A percentile compares a stretch with the other conserved stretches of the same genome.
Evolutionary conservation across 2,797 vertebrate genomes (phyloP).

Genomic region (Euphonia xanthogaster): DNA sequence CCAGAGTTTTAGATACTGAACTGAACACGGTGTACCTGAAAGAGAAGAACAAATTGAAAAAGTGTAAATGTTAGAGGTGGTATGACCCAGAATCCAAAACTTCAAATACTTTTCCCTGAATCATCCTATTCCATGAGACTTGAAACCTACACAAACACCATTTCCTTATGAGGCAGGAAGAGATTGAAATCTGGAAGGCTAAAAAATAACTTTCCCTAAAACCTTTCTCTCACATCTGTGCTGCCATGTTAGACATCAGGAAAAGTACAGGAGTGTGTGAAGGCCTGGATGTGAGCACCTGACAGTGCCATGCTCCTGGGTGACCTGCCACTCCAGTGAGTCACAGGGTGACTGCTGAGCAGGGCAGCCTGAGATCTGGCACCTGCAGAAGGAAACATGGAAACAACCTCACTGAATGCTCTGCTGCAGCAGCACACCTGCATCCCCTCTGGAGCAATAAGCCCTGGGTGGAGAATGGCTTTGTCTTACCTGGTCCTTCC

Average conservation of each 20-base stretch:
- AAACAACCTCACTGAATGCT: not conserved
- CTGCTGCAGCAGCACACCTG: not conserved
- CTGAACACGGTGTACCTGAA: not conserved
- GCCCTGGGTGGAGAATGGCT: not conserved
- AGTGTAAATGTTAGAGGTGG: not conserved
- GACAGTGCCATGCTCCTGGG: not conserved
- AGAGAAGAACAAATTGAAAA: constrained; percentile 1
- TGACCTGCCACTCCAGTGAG: not conserved
- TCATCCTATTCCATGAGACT: not conserved
- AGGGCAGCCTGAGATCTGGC: not conserved
- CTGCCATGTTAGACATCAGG: not conserved
- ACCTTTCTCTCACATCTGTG: not conserved
- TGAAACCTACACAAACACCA: not conserved
- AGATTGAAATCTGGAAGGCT: not conserved
- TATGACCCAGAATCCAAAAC: not conserved
- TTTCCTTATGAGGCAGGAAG: not conserved
- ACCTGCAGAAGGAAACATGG: not conserved
- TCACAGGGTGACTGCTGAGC: not conserved
- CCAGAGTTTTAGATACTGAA: not conserved
- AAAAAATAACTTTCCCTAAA: not conserved
- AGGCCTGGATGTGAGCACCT: not conserved
- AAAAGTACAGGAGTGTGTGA: not conserved
- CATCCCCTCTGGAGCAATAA: not conserved
- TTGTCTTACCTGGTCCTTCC: not conserved
- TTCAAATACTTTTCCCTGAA: not conserved